Conservation (phyloP, 2,797 vertebrate species). For the Mallotus villosus region DNA sequence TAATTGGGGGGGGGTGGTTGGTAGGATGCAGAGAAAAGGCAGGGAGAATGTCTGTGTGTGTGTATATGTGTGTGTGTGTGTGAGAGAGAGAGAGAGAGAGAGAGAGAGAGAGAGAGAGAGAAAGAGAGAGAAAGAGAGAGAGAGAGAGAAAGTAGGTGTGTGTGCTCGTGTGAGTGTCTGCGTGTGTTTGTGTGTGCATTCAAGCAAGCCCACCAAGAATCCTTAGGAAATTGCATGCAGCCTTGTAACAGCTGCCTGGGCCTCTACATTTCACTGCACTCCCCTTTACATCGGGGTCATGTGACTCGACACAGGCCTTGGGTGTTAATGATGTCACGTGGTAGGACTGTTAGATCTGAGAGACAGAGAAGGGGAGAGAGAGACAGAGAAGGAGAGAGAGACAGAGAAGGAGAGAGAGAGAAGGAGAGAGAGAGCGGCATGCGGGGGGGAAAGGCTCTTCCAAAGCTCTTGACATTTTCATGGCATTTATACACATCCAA, state of each 20-base stretch:
- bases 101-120: too few species aligned
- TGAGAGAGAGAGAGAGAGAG: neutral
- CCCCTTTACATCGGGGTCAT: too few species aligned
- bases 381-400: neutral
- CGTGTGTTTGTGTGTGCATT: neutral
- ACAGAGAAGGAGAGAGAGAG: neutral
- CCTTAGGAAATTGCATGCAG: too few species aligned
- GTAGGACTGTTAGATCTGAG: neutral
- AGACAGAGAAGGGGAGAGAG: neutral
- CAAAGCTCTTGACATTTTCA: neutral
- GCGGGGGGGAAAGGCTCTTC: too few species aligned
- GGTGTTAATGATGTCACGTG: too few species aligned
- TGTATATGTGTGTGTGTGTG: constrained; percentile 1
- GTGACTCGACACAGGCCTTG: too few species aligned
- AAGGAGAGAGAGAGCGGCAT: neutral
- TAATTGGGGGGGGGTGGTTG: neutral
- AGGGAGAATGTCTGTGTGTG: neutral
- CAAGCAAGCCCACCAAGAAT: too few species aligned
- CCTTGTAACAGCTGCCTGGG: too few species aligned
- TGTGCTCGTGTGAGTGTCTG: neutral
- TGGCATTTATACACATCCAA: too few species aligned
- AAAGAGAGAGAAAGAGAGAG: too few species aligned
- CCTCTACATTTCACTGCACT: neutral
- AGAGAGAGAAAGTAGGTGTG: neutral
- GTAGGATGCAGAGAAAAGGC: neutral